Base-by-base conservation (phyloP, 2,888 invertebrate species). In the Cheilosia grossa region DNA sequence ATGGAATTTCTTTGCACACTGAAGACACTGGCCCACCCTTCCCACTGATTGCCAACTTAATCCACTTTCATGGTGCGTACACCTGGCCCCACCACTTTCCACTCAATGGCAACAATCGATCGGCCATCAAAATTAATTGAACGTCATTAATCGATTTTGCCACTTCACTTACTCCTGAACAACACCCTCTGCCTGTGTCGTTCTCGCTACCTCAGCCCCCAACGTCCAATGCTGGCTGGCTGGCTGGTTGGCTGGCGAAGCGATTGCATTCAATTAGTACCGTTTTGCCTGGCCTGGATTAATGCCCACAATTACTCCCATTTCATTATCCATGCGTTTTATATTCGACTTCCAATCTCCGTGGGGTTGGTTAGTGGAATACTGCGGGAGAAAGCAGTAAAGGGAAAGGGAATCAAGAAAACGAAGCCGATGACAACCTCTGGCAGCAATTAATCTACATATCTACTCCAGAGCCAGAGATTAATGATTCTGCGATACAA, bases 371-470 rank as follows among this genome's bases (percentile, higher is more conserved):
- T 4, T 9, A 4, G 44, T 19, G 17, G 7, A 6, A 9, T 47
- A 17, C 27, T 9, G 24, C 24, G 21, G 15, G 7, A 21, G 13
- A 24, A 4, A 9, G 27, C 0, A 27, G 15, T 2, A 1, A n/a
- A 37, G 40, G 40, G 58, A 27, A 1, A 3, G 21, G 0, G 40
- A 51, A 40, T 63, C 49, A 17, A 21, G 54, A 58, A 40, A 27
- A 30, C 54, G 21, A 59, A 70, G 33, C 44, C 66, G 81, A 66
- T 85, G 85, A 85, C 70, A 85, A 75, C 66, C 70, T 47, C 66
- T 85, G 75, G 70, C 81, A 85, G 80, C 85, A 85, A 85, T 85
- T 75, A 85, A 85, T 80, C 80, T 74, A 69, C 81, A 81, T 81
- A 75, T 79, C 74, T 64, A 37, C 72, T 75, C 54, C 49, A 54